Evolutionary conservation across 2,113 vertebrate genomes (phyloP).

Genomic region (Orthonyx spaldingii): DNA sequence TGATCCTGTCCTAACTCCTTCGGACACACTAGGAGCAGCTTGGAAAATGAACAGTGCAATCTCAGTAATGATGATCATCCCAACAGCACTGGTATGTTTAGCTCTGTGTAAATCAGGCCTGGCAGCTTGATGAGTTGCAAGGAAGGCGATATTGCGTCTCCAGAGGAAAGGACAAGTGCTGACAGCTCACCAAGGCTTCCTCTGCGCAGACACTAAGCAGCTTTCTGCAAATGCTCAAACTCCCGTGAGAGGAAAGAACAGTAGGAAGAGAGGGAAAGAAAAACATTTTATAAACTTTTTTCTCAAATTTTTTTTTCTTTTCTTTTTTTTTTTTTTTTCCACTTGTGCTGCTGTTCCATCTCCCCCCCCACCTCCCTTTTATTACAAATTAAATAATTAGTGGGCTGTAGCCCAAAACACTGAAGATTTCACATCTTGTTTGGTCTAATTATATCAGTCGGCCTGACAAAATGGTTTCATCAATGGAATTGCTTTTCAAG

Average conservation of each 20-base stretch:
- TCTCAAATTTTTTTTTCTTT: background rate
- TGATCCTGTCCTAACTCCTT: background rate
- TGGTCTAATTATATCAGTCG: conserved; percentile 69
- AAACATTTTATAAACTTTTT: conserved; percentile 16
- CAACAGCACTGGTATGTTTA: conserved; percentile 24
- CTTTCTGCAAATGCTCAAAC: conserved; percentile 36
- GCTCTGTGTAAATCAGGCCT: conserved; percentile 41
- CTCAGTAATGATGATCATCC: background rate
- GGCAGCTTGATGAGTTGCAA: conserved; percentile 44
- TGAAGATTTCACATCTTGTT: conserved; percentile 71
- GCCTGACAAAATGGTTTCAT: conserved; percentile 72
- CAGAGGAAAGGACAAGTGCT: conserved; percentile 49
- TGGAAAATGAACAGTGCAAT: background rate
- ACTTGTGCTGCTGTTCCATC: background rate
- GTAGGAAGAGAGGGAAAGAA: background rate
- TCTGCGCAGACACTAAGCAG: conserved; percentile 20
- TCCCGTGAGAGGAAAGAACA: background rate
- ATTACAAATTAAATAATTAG: conserved; percentile 70
- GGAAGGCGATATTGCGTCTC: conserved; percentile 15
- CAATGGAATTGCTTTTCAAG: conserved; percentile 65
- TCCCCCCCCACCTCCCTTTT: conserved; percentile 11
- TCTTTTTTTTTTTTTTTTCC: too few relatives aligned
- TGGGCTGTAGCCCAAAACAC: conserved; percentile 61
- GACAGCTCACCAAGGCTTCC: conserved; percentile 54
- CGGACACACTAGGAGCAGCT: background rate